Conservation (phyloP, 2,797 vertebrate genomes). For the Manis pentadactyla region DNA sequence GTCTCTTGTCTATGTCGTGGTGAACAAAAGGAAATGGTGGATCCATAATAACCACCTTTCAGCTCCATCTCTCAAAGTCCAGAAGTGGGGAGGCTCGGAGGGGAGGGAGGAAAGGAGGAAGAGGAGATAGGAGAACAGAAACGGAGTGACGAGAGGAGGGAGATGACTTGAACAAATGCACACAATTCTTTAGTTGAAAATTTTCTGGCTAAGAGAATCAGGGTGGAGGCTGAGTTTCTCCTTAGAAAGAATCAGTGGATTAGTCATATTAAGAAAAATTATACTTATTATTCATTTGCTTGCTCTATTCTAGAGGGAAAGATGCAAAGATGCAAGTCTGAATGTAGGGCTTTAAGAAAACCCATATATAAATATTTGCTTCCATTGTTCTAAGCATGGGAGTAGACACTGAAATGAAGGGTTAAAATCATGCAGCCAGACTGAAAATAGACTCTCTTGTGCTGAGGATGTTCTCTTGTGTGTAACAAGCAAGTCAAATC, state of each 20-base stretch:
- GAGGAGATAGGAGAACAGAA: neutral
- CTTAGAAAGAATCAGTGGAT: conserved; percentile 3
- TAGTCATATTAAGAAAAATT: conserved; percentile 12
- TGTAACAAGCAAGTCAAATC: neutral
- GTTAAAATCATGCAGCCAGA: neutral
- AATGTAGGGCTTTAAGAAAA: conserved; percentile 1
- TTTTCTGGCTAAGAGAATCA: neutral
- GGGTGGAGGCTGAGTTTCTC: neutral
- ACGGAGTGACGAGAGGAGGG: neutral
- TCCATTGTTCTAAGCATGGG: conserved; percentile 10
- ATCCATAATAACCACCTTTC: rapidly evolving
- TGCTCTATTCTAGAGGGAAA: neutral
- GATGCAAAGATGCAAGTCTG: neutral
- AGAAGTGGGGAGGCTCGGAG: neutral
- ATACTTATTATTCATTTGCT: neutral
- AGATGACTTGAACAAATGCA: neutral
- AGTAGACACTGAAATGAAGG: neutral
- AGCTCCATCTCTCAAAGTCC: neutral
- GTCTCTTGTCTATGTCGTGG: neutral
- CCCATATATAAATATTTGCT: neutral
- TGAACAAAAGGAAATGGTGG: neutral
- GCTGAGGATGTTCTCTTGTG: neutral
- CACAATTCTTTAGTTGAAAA: neutral
- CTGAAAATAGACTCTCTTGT: neutral
- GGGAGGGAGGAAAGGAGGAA: neutral